Evolutionary conservation across 2,888 invertebrate species (phyloP), one percentile per base, ranked within the genome.

Genomic region (Cosmopolites sordidus): DNA sequence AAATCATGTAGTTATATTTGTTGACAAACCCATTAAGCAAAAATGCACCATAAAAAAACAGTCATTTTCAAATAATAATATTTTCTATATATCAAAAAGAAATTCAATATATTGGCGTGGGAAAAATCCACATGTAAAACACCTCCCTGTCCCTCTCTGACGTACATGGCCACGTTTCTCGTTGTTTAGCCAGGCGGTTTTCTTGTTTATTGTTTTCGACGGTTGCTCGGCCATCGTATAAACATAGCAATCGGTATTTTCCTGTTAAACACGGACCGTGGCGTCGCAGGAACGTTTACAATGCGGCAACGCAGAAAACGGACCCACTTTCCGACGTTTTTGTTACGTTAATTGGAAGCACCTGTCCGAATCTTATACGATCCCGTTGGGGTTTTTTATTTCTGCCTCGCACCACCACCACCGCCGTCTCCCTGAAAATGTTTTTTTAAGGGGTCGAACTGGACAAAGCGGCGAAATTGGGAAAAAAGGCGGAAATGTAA

Each of bases 181-280:
- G n/a, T 9, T 27, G 27, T 27, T 27, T 27, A 48, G 48, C 53
- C 52, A 48, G 37, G 18, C 16, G 29, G 43, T 43, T 43, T 52
- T 45, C 41, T 53, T 53, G 53, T 53, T 53, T 53, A 44, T 53
- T 53, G 48, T 53, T 48, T 48, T 53, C 44, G n/a, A n/a, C n/a
- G n/a, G n/a, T n/a, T n/a, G n/a, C 44, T 33, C 46, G 42, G 18
- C 47, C 33, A n/a, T 9, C 51, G 29, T 40, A 53, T 48, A 53
- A 53, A 53, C 53, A 53, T 48, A 44, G 39, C 43, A 53, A 53
- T 53, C 48, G 48, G 53, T 53, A 44, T 53, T 53, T 53, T 53
- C 53, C 53, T 53, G 53, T 53, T 53, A 53, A n/a, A n/a, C n/a
- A n/a, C n/a, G n/a, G n/a, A n/a, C n/a, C n/a, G n/a, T n/a, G n/a